Base-by-base conservation (phyloP, 2,888 invertebrate species). In the Abscondita cerata region DNA sequence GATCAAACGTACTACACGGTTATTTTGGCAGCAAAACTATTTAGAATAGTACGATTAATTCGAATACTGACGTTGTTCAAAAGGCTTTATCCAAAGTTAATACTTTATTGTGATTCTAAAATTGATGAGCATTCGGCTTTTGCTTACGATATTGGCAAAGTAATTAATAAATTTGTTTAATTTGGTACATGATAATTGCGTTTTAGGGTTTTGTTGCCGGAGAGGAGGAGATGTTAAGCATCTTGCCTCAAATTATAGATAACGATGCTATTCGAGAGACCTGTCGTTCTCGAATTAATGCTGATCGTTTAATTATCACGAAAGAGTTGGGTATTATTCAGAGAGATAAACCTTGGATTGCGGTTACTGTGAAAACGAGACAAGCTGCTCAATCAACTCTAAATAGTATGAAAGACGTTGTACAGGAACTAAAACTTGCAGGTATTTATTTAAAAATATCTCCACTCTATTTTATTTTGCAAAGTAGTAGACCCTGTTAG, bases 61-160 rank as follows among this genome's bases (percentile, higher is more conserved):
- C 81, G 82, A 81, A 73, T 64, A 52, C 16, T 63, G 16, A 55
- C 58, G 16, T 56, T 77, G 74, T 81, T 56, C 33, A 57, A 52
- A 16, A 52, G 47, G 4, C 54, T 50, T 50, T 59, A 85, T 8
- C 85, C 86, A 0, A 80, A 82, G 68, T 68, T 86, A 36, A 83
- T 85, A 78, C 79, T 81, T 0, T 81, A 83, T 59, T 78, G 87
- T 19, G 84, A 86, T 67, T 77, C 81, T 1, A 80, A 82, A 76
- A 84, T 87, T 12, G 86, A 86, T 62, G 80, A 82, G 40, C 83
- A 84, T 61, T 72, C 87, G 4, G 85, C 85, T 1, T 83, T 84
- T 63, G 87, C 86, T 1, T 88, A 86, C 69, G 87, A 87, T 65
- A 83, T 87, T n/a, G 87, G 86, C 0, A 84, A 86, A 80, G 83